phyloP scores from a whole-genome alignment of 2,888 invertebrate genomes.

The Agrenia bidenticulata region DNA sequence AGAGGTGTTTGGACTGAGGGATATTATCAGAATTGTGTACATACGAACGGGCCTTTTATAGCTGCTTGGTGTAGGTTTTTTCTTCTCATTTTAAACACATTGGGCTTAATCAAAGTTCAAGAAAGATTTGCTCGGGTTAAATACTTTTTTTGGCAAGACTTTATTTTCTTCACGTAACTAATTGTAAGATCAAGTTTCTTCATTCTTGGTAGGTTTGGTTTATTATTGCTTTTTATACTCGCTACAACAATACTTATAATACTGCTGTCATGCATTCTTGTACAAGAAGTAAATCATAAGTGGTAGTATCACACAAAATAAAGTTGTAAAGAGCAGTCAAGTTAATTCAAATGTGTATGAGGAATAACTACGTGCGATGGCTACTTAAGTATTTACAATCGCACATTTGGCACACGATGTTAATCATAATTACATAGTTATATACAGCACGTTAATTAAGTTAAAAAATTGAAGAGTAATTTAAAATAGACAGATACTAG shows the following conservation, averaged over 20 bases:
- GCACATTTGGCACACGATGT: slow-evolving; percentile 8
- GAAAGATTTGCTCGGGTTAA: no score
- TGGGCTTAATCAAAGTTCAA: no score
- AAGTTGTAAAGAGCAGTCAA: slow-evolving; percentile 10
- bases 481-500: no score
- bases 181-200: slow-evolving; percentile 6
- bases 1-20: no score
- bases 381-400: not conserved
- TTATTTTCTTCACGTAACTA: no score
- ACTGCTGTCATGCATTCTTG: not conserved
- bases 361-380: not conserved
- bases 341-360: slow-evolving; percentile 1
- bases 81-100: no score
- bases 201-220: not conserved
- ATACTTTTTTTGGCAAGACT: no score
- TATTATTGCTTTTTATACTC: not conserved
- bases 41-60: no score
- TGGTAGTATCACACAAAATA: slow-evolving; percentile 12
- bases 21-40: no score
- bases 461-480: no score
- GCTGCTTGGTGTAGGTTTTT: no score
- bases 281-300: not conserved
- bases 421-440: slow-evolving; percentile 11
- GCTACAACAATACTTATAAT: not conserved
- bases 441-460: not conserved